Evolutionary conservation across 2,888 invertebrate genomes (phyloP).

Genomic region (Drosophila sordidapex): DNA sequence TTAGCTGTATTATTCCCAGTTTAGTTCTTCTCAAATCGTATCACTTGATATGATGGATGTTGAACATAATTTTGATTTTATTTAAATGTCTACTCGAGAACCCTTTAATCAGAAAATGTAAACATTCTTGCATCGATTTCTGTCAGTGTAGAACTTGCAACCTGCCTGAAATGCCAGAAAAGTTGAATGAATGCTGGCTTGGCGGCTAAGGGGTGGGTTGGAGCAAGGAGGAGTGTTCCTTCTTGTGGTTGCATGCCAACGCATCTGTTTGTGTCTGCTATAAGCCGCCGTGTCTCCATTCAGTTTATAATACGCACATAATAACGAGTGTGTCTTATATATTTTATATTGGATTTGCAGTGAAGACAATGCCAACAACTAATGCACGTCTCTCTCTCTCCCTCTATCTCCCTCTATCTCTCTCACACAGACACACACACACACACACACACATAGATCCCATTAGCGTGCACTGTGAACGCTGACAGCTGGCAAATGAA

Average conservation of each 20-base stretch:
- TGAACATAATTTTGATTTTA: background rate
- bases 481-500: conserved; percentile 73
- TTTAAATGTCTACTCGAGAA: background rate
- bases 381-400: conserved; percentile 30
- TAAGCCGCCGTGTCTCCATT: conserved; percentile 26
- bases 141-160: background rate
- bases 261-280: conserved; percentile 31
- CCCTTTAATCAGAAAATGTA: background rate
- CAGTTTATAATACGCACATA: conserved; percentile 38
- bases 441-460: conserved; percentile 28
- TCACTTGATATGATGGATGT: background rate
- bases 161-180: background rate
- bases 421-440: background rate
- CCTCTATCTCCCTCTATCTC: background rate
- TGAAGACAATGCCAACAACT: conserved; percentile 41
- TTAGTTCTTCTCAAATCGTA: fast-evolving
- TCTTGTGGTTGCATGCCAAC: conserved; percentile 1
- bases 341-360: conserved; percentile 47
- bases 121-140: background rate
- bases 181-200: background rate
- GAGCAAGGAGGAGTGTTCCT: background rate
- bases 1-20: background rate
- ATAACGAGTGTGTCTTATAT: conserved; percentile 22
- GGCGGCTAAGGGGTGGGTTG: background rate
- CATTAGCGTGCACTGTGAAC: conserved; percentile 47